A percentile compares a stretch with the other conserved stretches of the same genome.
These are phyloP conservation scores for Diabrotica undecimpunctata DNA, from an alignment of 1,140 invertebrate genomes.

Conservation along the genomic window DNA sequence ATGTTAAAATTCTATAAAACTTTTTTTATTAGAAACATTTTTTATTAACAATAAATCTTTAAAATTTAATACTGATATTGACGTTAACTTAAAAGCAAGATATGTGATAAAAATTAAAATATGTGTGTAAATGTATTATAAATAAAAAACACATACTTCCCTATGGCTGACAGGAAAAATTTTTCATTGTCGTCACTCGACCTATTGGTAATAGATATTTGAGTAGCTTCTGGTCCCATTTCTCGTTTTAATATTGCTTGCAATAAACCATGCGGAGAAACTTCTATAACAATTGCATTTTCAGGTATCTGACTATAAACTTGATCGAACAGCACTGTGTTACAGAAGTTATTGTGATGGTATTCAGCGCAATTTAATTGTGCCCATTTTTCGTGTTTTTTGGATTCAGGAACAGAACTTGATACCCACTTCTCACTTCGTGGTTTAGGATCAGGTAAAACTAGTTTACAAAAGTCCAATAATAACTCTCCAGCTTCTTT, in stretches of 20 bases:
- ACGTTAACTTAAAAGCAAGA: too few relatives aligned
- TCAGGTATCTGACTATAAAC: slow-evolving; percentile 68
- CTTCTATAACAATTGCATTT: slow-evolving; percentile 74
- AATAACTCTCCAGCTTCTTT: slow-evolving; percentile 69
- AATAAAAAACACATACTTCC: slow-evolving; percentile 58
- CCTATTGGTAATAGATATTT: slow-evolving; percentile 73
- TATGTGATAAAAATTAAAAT: too few relatives aligned
- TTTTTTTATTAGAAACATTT: too few relatives aligned
- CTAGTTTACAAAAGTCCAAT: slow-evolving; percentile 63
- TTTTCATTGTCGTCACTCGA: slow-evolving; percentile 63
- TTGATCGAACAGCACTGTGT: slow-evolving; percentile 81
- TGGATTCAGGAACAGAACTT: slow-evolving; percentile 73
- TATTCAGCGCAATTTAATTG: slow-evolving; percentile 80
- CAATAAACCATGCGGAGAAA: slow-evolving; percentile 79
- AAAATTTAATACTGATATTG: too few relatives aligned
- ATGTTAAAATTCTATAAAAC: too few relatives aligned
- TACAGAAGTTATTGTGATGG: slow-evolving; percentile 85
- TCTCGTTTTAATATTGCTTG: slow-evolving; percentile 66
- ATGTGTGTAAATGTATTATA: too few relatives aligned
- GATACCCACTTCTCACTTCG: slow-evolving; percentile 80
- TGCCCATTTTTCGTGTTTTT: slow-evolving; percentile 65
- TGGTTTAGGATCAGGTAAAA: slow-evolving; percentile 64
- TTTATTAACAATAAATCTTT: too few relatives aligned
- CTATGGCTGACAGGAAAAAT: slow-evolving; percentile 67
- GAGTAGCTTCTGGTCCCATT: slow-evolving; percentile 58